Evolutionary conservation across 2,888 invertebrate genomes (phyloP).

Genomic region (Carabus problematicus): DNA sequence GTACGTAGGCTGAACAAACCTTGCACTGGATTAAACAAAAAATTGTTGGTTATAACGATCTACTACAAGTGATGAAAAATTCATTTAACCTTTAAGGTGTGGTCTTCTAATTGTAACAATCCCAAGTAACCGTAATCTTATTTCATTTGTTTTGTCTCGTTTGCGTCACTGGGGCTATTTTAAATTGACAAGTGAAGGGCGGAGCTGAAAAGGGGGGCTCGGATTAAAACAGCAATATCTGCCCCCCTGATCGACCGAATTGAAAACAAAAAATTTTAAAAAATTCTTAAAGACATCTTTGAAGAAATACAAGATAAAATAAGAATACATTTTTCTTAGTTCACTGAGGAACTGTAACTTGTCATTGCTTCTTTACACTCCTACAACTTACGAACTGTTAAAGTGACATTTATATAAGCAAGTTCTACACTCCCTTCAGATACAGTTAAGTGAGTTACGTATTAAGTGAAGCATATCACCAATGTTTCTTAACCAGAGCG

Average conservation of each 20-base stretch:
- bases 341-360: too few relatives aligned
- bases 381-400: slow-evolving; percentile 11
- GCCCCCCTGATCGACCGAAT: too few relatives aligned
- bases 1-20: too few relatives aligned
- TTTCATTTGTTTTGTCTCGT: too few relatives aligned
- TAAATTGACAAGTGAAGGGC: background rate
- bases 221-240: too few relatives aligned
- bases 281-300: too few relatives aligned
- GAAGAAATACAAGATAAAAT: too few relatives aligned
- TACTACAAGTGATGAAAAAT: slow-evolving; percentile 1
- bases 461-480: slow-evolving; percentile 8
- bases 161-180: background rate
- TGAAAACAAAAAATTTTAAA: too few relatives aligned
- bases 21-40: too few relatives aligned
- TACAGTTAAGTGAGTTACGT: slow-evolving; percentile 5
- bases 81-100: background rate
- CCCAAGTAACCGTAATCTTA: too few relatives aligned
- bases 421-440: background rate
- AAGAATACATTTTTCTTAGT: too few relatives aligned
- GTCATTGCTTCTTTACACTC: background rate
- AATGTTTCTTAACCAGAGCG: background rate
- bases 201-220: background rate
- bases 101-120: background rate
- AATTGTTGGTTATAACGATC: background rate
- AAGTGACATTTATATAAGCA: slow-evolving; percentile 12